These are phyloP conservation scores for Lampris incognitus DNA, from an alignment of 2,113 vertebrate genomes.

Conservation along the genomic window DNA sequence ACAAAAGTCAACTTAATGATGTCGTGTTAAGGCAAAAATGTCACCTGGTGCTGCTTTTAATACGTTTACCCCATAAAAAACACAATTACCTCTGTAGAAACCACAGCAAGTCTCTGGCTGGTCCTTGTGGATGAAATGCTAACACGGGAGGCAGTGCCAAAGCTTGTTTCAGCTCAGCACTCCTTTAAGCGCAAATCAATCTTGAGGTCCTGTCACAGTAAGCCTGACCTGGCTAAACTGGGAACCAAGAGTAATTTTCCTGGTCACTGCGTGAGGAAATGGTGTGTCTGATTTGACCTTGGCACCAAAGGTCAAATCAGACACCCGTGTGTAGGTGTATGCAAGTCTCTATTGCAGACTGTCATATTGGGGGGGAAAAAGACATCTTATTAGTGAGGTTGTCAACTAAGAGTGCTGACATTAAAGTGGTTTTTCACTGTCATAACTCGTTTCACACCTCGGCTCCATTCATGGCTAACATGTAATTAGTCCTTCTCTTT, in stretches of 20 bases:
- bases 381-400: no score
- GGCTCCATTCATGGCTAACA: not conserved
- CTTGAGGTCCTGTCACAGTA: conserved; percentile 25
- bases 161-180: conserved; percentile 28
- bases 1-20: no score
- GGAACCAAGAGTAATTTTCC: conserved; percentile 39
- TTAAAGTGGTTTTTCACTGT: not conserved
- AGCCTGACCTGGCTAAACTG: conserved; percentile 47
- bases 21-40: no score
- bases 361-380: no score
- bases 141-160: not conserved
- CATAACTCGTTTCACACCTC: not conserved
- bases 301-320: conserved; percentile 37
- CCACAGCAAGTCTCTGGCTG: no score
- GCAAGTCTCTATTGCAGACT: not conserved
- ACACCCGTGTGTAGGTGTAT: conserved; percentile 16
- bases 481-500: not conserved
- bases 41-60: no score
- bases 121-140: no score
- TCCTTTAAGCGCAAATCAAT: conserved; percentile 20
- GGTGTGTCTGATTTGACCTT: conserved; percentile 51
- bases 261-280: conserved; percentile 7
- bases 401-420: not conserved
- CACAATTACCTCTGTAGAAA: no score
- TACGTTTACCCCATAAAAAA: no score